phyloP scores from a whole-genome alignment of 2,888 invertebrate species.

The Fragum fragum region DNA sequence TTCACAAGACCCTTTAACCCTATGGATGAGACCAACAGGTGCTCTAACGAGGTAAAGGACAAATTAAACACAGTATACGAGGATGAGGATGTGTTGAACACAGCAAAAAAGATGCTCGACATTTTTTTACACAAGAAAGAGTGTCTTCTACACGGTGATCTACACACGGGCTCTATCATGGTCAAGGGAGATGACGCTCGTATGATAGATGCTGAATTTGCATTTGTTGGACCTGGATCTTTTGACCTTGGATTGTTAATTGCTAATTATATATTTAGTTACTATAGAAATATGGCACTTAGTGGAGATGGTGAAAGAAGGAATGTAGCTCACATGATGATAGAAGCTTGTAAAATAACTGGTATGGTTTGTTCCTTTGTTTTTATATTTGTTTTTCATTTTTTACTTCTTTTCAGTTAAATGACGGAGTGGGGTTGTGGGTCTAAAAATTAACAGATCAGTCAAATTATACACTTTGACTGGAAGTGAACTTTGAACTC shows the following conservation, averaged over 20 bases:
- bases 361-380: conserved; percentile 53
- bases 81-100: conserved; percentile 64
- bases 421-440: too few relatives aligned
- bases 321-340: conserved; percentile 71
- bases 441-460: too few relatives aligned
- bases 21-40: conserved; percentile 70
- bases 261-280: conserved; percentile 77
- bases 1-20: conserved; percentile 72
- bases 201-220: conserved; percentile 76
- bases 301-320: conserved; percentile 73
- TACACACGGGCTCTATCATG: conserved; percentile 79
- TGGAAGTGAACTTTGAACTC: too few relatives aligned
- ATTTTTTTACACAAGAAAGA: conserved; percentile 77
- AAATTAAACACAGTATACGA: conserved; percentile 65
- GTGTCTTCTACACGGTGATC: conserved; percentile 78
- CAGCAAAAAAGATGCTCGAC: conserved; percentile 65
- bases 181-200: conserved; percentile 66
- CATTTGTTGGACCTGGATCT: conserved; percentile 75
- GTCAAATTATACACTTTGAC: too few relatives aligned
- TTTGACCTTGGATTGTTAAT: conserved; percentile 78
- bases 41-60: conserved; percentile 65
- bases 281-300: conserved; percentile 76
- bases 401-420: too few relatives aligned
- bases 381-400: too few relatives aligned
- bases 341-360: conserved; percentile 72